Base-by-base conservation (phyloP, 2,113 vertebrate species). In the Aviceda subcristata region DNA sequence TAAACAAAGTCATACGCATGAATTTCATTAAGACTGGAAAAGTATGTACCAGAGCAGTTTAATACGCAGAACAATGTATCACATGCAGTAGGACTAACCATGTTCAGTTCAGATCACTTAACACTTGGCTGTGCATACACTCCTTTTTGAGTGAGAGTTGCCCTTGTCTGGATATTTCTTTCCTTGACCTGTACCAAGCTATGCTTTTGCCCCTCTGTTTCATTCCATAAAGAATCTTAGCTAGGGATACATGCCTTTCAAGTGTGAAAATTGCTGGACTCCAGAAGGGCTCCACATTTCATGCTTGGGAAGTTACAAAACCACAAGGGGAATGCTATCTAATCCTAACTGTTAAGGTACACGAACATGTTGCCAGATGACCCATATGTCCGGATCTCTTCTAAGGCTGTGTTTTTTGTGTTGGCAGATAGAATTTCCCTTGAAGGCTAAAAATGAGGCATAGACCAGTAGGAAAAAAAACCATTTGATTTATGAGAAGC, bases 191-290 rank as follows among this genome's bases (percentile, higher is more conserved):
- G 48, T 22, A 75, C 32, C 46, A 72, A 71, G n/a, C 13, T n/a
- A 41, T 41, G n/a, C 53, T 78, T 87, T 53, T 30, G 32, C 27
- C 19, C 11, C 57, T 69, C 34, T 50, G 27, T 34, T 67, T 87
- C 20, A 57, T 76, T 68, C 38, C 66, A 53, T 38, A 30, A 85
- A 57, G 32, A 86, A 75, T 45, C 60, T 72, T 53, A 84, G 6
- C 8, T 29, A 79, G 55, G 57, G 23, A 92, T 68, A 46, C 32
- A 85, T 24, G 62, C 45, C n/a, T 94, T 79, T 91, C 45, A 85
- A 92, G 77, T 39, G 66, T 91, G 89, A 95, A 88, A 97, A 95
- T 16, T 50, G 77, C 77, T 94, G 73, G 83, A 78, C 51, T 86
- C 72, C 23, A 72, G 34, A 89, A 84, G 13, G 43, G 36, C 39